Evolutionary conservation across 2,113 vertebrate species (phyloP).

Genomic region (Sminthopsis crassicaudata): DNA sequence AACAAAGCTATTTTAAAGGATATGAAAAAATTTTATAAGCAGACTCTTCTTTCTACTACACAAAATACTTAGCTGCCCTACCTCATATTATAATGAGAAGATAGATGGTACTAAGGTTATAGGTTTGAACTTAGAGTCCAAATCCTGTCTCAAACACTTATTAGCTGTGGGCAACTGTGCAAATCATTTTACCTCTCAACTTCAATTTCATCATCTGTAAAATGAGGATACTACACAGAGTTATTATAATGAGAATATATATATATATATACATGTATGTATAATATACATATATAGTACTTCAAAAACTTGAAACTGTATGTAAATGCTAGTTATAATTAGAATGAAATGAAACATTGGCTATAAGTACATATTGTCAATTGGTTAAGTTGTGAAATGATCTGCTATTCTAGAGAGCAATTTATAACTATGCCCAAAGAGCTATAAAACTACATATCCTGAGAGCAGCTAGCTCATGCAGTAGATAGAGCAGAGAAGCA

Average conservation of each 20-base stretch:
- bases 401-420: too few species aligned
- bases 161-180: neutral
- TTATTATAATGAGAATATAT: neutral
- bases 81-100: neutral
- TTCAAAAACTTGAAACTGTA: neutral
- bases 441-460: too few species aligned
- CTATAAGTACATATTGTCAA: neutral
- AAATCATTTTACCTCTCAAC: neutral
- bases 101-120: neutral
- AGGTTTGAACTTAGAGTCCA: neutral
- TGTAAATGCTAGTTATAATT: neutral
- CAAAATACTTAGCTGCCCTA: neutral
- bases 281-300: neutral
- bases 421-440: too few species aligned
- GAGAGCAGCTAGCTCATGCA: too few species aligned
- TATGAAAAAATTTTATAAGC: neutral
- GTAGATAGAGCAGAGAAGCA: too few species aligned
- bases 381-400: too few species aligned
- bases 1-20: neutral
- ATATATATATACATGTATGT: neutral
- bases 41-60: neutral
- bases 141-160: neutral
- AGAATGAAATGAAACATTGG: too few species aligned
- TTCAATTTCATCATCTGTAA: neutral
- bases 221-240: neutral